Evolutionary conservation across 1,140 invertebrate species (phyloP).

Genomic region (Cydia splendana): DNA sequence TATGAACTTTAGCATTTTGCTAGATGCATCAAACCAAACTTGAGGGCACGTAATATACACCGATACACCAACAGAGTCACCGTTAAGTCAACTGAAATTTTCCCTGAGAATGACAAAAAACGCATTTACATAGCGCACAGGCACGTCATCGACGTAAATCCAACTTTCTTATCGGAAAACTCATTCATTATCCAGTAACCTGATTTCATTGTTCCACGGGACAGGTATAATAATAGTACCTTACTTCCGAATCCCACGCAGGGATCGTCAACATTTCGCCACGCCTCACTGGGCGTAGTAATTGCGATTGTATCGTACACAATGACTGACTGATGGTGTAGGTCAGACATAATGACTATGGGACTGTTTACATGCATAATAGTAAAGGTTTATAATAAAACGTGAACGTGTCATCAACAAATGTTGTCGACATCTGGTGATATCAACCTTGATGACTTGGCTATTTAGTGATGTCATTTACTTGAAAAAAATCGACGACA

Average conservation of each 20-base stretch:
- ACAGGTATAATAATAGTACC: neutral
- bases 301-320: slow-evolving; percentile 3
- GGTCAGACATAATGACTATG: slow-evolving; percentile 1
- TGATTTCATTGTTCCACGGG: neutral
- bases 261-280: slow-evolving; percentile 24
- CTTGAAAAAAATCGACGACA: slow-evolving; percentile 19
- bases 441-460: slow-evolving; percentile 38
- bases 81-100: neutral
- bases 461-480: slow-evolving; percentile 35
- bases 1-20: too few relatives aligned
- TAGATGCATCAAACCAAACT: too few relatives aligned
- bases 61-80: too few relatives aligned
- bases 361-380: slow-evolving; percentile 12
- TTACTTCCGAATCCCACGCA: slow-evolving; percentile 51
- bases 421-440: slow-evolving; percentile 41
- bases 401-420: slow-evolving; percentile 15
- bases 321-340: slow-evolving; percentile 14
- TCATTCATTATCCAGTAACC: neutral
- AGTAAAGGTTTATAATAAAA: slow-evolving; percentile 8
- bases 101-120: neutral
- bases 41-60: too few relatives aligned
- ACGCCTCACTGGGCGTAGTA: neutral
- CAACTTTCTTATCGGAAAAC: neutral
- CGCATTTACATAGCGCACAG: neutral
- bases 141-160: neutral